phyloP scores from a whole-genome alignment of 37 sponge, comb jelly and placozoan genomes.

The Tethya wilhelma region DNA sequence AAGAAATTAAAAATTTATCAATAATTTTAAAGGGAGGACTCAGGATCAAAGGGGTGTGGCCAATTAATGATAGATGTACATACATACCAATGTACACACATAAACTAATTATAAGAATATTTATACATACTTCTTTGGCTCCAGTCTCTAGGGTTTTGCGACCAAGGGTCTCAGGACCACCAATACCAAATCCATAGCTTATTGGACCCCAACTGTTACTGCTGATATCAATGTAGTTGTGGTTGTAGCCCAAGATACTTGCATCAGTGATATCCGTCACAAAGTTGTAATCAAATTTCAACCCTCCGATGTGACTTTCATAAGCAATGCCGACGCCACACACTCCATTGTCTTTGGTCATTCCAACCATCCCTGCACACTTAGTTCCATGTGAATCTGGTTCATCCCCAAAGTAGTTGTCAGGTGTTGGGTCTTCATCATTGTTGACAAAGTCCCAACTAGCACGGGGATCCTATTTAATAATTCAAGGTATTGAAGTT shows the following conservation, averaged over 20 bases:
- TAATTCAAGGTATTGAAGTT: too few relatives aligned
- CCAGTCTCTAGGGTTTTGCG: conserved; percentile 58
- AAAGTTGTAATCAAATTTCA: not conserved
- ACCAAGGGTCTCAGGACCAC: conserved; percentile 80
- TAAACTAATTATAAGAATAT: too few relatives aligned
- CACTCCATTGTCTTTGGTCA: conserved; percentile 69
- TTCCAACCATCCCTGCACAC: conserved; percentile 95
- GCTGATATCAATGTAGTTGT: conserved; percentile 80
- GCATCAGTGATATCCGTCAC: not conserved
- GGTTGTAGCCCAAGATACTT: conserved; percentile 28
- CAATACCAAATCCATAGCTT: conserved; percentile 86
- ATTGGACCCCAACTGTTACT: conserved; percentile 96
- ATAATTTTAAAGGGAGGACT: too few relatives aligned
- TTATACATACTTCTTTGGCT: conserved; percentile 31
- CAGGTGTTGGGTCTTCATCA: conserved; percentile 83
- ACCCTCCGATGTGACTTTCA: conserved; percentile 85
- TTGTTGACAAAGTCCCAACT: conserved; percentile 81
- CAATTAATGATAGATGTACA: too few relatives aligned
- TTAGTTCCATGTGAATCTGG: conserved; percentile 93
- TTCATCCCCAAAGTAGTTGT: conserved; percentile 50
- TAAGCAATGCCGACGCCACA: conserved; percentile 96
- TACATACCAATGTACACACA: too few relatives aligned
- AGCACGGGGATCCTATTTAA: conserved; percentile 89
- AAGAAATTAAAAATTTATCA: too few relatives aligned
- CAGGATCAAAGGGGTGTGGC: too few relatives aligned